A percentile compares a stretch with the other conserved stretches of the same genome.
phyloP scores from a whole-genome alignment of 2,113 vertebrate species.

The Myanophis thanlyinensis region DNA sequence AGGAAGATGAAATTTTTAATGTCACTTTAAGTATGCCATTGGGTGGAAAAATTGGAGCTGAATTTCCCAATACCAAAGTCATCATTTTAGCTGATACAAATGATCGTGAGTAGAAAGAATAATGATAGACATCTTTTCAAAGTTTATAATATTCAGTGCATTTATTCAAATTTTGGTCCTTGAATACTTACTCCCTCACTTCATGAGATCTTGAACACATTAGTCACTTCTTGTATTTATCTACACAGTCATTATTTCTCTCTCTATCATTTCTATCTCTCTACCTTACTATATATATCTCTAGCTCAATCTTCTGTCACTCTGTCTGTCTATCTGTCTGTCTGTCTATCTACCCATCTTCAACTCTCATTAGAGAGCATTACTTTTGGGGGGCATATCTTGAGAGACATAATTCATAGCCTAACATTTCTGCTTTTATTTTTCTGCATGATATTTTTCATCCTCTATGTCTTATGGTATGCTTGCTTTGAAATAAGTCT shows the following conservation, averaged over 20 bases:
- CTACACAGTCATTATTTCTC: not conserved
- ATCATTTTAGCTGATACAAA: conserved; percentile 77
- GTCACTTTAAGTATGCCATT: conserved; percentile 81
- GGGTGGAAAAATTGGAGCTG: conserved; percentile 75
- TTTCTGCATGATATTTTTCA: not conserved
- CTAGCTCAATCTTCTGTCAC: too few species aligned
- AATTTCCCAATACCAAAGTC: conserved; percentile 74
- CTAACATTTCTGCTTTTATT: not conserved
- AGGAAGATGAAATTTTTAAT: conserved; percentile 84
- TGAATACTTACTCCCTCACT: not conserved
- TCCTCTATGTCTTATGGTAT: not conserved
- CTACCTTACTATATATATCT: too few species aligned
- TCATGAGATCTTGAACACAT: not conserved
- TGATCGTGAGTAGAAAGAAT: conserved; percentile 76
- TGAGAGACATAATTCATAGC: not conserved
- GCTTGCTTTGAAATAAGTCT: not conserved
- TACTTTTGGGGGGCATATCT: too few species aligned
- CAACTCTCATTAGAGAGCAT: too few species aligned
- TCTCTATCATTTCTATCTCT: not conserved
- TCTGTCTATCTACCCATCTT: too few species aligned
- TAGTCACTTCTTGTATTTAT: not conserved
- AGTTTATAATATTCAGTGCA: not conserved
- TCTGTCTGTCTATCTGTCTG: too few species aligned
- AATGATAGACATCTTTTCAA: not conserved
- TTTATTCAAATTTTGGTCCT: not conserved